Evolutionary conservation across 1,140 invertebrate species (phyloP).

Genomic region (Drosophila tropicalis): DNA sequence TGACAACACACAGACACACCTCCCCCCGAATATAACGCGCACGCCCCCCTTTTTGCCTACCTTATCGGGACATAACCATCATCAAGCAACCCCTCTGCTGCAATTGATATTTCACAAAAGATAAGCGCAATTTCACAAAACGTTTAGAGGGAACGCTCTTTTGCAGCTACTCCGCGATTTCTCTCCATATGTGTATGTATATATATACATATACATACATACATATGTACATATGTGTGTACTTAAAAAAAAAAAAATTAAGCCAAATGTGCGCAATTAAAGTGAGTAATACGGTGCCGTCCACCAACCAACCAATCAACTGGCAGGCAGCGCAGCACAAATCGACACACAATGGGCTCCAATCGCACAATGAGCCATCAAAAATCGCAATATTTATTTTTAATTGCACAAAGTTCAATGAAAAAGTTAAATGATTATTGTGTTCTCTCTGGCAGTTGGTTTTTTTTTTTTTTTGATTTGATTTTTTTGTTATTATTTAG

Average conservation of each 20-base stretch:
- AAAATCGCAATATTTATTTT: constrained; percentile 64
- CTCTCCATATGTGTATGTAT: constrained; percentile 17
- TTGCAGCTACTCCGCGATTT: constrained; percentile 64
- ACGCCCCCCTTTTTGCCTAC: background rate
- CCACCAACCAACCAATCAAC: constrained; percentile 39
- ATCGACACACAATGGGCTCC: constrained; percentile 57
- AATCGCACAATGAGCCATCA: constrained; percentile 64
- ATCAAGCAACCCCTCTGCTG: constrained; percentile 26
- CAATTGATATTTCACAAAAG: constrained; percentile 79
- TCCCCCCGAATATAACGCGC: background rate
- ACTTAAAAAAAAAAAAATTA: constrained; percentile 63
- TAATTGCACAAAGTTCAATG: constrained; percentile 54
- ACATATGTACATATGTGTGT: constrained; percentile 14
- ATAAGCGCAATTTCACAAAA: constrained; percentile 77
- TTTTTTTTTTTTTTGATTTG: background rate
- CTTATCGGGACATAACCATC: background rate
- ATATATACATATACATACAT: background rate
- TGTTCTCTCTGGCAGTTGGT: background rate
- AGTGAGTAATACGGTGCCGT: constrained; percentile 66
- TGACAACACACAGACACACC: constrained; percentile 27
- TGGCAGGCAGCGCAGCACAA: constrained; percentile 5
- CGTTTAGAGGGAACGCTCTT: constrained; percentile 52
- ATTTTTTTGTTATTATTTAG: constrained; percentile 7
- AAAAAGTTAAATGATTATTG: constrained; percentile 26
- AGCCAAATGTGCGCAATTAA: constrained; percentile 78